These are phyloP conservation scores for Climacteris rufus DNA, from an alignment of 2,113 vertebrate species.

Conservation along the genomic window DNA sequence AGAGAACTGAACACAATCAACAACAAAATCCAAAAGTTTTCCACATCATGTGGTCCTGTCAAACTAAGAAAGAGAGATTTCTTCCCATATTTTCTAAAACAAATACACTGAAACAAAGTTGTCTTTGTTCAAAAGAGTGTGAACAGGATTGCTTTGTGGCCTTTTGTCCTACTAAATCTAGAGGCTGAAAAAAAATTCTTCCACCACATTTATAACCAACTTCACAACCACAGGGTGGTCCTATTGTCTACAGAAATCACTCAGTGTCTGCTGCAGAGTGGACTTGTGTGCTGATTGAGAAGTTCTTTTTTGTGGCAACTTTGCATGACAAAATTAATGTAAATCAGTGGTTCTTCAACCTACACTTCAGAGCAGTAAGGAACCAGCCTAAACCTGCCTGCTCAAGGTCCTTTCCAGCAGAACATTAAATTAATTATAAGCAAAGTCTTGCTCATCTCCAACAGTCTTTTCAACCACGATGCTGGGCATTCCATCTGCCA, in stretches of 20 bases:
- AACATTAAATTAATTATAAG: background rate
- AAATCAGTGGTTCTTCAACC: background rate
- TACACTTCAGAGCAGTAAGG: background rate
- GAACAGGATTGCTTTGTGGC: background rate
- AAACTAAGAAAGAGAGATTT: background rate
- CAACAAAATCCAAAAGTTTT: background rate
- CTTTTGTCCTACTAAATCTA: background rate
- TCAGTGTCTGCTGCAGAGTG: background rate
- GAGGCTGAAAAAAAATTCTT: background rate
- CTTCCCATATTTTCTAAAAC: background rate
- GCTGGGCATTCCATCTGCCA: background rate
- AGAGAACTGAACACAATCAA: background rate
- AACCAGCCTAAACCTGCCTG: background rate
- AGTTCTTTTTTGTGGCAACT: background rate
- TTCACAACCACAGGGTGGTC: background rate
- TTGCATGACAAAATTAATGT: background rate
- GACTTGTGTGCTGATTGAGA: background rate
- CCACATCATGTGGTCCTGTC: background rate
- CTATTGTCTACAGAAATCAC: background rate
- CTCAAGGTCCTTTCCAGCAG: background rate
- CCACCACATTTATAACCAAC: background rate
- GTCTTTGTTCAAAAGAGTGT: fast-evolving
- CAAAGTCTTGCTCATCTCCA: background rate
- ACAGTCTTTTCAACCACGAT: background rate
- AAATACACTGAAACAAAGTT: background rate